Base-by-base conservation (phyloP, 2,797 vertebrate genomes). In the Acestrorhynchus altus region DNA sequence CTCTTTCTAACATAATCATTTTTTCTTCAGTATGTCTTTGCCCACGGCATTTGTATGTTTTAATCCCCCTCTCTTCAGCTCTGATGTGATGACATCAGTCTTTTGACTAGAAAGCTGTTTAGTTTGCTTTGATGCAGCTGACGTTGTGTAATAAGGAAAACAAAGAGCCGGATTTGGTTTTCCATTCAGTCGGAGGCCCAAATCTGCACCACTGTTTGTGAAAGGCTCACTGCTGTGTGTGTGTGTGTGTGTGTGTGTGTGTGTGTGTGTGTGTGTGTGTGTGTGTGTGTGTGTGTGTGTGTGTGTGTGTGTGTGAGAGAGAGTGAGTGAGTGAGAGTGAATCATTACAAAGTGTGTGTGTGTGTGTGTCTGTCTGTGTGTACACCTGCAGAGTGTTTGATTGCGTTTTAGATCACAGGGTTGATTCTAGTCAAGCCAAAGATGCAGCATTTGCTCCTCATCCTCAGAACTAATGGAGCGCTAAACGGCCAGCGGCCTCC, bases 1-100 rank as follows among this genome's bases (percentile, higher is more conserved):
- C 7, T 59, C 20, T 52, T 54, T 18, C 49, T 60, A n/a, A 49
- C 22, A 84, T 79, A 84, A 56, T 80, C 80, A 89, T 90, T 92
- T 91, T 94, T 94, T 93, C 86, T 86, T 91, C 88, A 89, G 89
- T 92, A 90, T 89, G 86, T 90, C 31, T 35, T 35, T 6, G 31
- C 6, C 31, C 6, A 6, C 6, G 31, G 6, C 82, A 67, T 81
- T 77, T 78, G 77, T 73, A 69, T 70, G 57, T 77, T 72, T 39
- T 15, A 54, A 47, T 79, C 72, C 69, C 72, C 72, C 26, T 15
- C 6, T 54, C 49, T 72, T 72, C 83, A 81, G 77, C 78, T 85
- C 83, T 72, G 68, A 81, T 68, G 1, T 1, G 54, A 28, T 64
- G 56, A 77, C 42, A 68, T 83, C 78, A 81, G 69, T 7, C 11